Evolutionary conservation across 2,888 invertebrate species (phyloP).

Genomic region (Mechanitis mazaeus): DNA sequence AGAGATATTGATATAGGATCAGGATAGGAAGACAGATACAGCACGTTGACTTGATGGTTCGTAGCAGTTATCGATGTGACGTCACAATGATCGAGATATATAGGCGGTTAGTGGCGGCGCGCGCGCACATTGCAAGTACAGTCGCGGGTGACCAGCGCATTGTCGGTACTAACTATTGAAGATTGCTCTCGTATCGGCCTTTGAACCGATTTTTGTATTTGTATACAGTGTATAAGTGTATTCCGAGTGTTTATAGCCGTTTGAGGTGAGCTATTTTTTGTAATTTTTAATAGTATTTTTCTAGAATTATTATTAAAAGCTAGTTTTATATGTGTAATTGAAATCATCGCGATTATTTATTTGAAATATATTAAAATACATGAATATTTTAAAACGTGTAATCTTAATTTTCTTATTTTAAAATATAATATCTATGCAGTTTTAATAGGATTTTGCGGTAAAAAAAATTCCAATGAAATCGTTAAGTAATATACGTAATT

Average conservation of each 20-base stretch:
- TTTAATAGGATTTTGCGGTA: no score
- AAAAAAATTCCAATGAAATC: no score
- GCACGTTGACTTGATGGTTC: conserved; percentile 42
- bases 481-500: no score
- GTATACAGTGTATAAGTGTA: conserved; percentile 14
- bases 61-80: conserved; percentile 48
- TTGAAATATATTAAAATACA: no score
- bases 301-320: no score
- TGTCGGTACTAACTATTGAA: conserved; percentile 44
- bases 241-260: conserved; percentile 10
- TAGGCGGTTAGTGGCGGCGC: conserved; percentile 51
- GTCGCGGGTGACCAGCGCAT: conserved; percentile 50
- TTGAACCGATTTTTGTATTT: conserved; percentile 4
- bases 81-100: conserved; percentile 59
- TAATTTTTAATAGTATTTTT: background rate
- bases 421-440: no score
- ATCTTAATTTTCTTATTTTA: no score
- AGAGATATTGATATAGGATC: background rate
- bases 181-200: conserved; percentile 34
- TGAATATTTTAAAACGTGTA: no score
- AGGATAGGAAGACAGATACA: conserved; percentile 33
- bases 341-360: no score
- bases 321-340: no score
- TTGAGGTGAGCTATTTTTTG: conserved; percentile 13
- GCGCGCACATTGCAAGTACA: conserved; percentile 63